Percentiles rank a stretch among this genome's conserved stretches.
These are phyloP conservation scores for Eilema depressum DNA, from an alignment of 2,888 invertebrate species.

Conservation along the genomic window DNA sequence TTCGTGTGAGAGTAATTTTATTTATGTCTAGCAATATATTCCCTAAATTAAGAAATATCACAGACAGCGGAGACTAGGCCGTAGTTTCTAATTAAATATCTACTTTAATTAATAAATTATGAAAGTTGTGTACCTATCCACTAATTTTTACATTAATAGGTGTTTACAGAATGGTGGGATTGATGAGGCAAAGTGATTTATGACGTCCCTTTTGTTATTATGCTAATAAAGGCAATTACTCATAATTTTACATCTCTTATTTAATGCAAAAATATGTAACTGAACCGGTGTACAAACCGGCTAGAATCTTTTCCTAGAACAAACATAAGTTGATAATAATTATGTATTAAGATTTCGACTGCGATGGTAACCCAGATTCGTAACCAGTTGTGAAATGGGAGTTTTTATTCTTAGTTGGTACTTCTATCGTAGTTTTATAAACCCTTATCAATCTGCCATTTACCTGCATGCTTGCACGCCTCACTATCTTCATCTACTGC, in stretches of 20 bases:
- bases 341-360: background rate
- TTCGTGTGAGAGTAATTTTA: background rate
- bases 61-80: background rate
- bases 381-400: background rate
- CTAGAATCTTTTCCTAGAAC: background rate
- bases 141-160: slow-evolving; percentile 31
- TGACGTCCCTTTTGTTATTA: background rate
- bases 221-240: background rate
- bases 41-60: slow-evolving; percentile 1
- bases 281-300: background rate
- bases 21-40: background rate
- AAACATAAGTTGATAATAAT: background rate
- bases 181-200: background rate
- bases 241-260: background rate
- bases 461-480: background rate
- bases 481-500: background rate
- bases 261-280: background rate
- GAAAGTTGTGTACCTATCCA: background rate
- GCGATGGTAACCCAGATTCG: background rate
- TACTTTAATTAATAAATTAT: background rate
- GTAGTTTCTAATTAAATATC: slow-evolving; percentile 1
- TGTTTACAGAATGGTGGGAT: slow-evolving; percentile 27
- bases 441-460: background rate
- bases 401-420: background rate
- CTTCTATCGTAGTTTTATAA: background rate